Evolutionary conservation across 1,140 invertebrate species (phyloP).

Genomic region (Melanaphis sacchari): DNA sequence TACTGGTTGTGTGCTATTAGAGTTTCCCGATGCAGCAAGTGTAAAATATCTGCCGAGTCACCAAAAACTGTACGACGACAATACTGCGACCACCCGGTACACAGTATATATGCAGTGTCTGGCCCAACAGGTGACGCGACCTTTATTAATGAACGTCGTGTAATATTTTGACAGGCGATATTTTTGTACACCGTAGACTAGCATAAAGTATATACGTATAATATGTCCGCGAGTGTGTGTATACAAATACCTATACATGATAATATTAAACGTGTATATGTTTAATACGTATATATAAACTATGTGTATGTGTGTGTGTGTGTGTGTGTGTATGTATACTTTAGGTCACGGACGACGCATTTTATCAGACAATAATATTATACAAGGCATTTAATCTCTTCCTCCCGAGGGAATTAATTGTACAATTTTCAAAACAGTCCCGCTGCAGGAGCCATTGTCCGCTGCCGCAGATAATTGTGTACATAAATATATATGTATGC

Average conservation of each 20-base stretch:
- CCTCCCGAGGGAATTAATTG: slow-evolving; percentile 42
- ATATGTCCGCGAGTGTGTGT: background rate
- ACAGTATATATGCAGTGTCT: background rate
- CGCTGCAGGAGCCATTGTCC: background rate
- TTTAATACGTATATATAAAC: background rate
- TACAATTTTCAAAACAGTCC: background rate
- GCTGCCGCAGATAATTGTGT: background rate
- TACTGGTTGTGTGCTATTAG: background rate
- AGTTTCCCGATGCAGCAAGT: background rate
- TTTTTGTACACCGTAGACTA: slow-evolving; percentile 15
- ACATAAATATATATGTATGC: background rate
- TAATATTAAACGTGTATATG: background rate
- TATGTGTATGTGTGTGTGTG: background rate
- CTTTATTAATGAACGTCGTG: slow-evolving; percentile 56
- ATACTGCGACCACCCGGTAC: slow-evolving; percentile 47
- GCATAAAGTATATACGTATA: background rate
- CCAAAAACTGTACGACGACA: slow-evolving; percentile 10
- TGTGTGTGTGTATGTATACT: background rate
- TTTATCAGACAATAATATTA: background rate
- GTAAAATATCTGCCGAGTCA: slow-evolving; percentile 22
- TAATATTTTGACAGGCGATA: slow-evolving; percentile 57
- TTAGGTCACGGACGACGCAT: background rate
- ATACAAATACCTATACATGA: too few species aligned
- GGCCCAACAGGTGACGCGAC: slow-evolving; percentile 56
- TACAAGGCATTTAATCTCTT: background rate